Evolutionary conservation across 2,113 vertebrate genomes (phyloP).

Genomic region (Nymphicus hollandicus): DNA sequence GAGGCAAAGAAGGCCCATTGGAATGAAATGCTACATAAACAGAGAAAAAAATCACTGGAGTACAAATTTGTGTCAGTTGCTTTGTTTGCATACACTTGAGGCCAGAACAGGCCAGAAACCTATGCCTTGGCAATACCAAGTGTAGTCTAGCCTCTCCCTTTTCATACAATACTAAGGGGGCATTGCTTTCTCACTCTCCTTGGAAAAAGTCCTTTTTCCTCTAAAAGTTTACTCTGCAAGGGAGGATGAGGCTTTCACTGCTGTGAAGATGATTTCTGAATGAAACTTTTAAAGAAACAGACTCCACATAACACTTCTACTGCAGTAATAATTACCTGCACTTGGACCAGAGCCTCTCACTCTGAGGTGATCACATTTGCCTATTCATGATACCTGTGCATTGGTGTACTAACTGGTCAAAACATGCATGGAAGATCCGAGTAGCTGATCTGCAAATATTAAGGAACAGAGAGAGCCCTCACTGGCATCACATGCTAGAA

Average conservation of each 20-base stretch:
- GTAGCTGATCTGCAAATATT: not conserved
- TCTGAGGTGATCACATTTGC: not conserved
- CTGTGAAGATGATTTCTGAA: not conserved
- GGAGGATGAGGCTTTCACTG: not conserved
- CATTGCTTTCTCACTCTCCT: not conserved
- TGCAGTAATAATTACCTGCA: not conserved
- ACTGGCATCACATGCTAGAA: accelerated
- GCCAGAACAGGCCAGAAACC: not conserved
- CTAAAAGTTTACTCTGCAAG: not conserved
- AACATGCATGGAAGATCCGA: not conserved
- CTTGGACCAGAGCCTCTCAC: not conserved
- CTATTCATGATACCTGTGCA: not conserved
- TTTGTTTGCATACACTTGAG: not conserved
- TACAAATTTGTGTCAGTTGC: not conserved
- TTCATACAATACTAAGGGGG: not conserved
- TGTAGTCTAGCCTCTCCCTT: not conserved
- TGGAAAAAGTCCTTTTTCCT: not conserved
- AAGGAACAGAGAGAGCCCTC: not conserved
- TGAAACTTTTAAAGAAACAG: not conserved
- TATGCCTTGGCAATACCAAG: not conserved
- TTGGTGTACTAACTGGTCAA: not conserved
- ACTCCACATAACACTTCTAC: not conserved
- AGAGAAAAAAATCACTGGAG: not conserved
- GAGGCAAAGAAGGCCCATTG: constrained; percentile 26
- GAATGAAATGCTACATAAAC: constrained; percentile 45